phyloP scores from a whole-genome alignment of 2,113 vertebrate genomes.

The Aphelocoma coerulescens region DNA sequence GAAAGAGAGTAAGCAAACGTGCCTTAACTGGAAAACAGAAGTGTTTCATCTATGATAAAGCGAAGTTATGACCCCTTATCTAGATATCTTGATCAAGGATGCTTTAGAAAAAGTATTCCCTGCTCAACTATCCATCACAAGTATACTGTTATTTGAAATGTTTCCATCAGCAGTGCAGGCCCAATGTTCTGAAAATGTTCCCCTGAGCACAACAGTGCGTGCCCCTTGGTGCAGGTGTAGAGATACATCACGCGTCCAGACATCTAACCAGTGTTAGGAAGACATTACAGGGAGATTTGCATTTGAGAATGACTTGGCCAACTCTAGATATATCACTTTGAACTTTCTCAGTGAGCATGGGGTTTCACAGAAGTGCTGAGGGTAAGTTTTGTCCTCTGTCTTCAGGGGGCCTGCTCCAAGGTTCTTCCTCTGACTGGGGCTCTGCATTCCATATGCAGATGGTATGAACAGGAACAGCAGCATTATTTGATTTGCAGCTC shows the following conservation, averaged over 20 bases:
- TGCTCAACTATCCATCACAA: not conserved
- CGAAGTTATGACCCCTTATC: not conserved
- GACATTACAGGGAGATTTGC: not conserved
- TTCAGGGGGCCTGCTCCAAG: not conserved
- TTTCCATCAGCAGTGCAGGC: not conserved
- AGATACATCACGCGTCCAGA: not conserved
- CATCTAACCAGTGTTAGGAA: not conserved
- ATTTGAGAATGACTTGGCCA: not conserved
- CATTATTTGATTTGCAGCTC: not conserved
- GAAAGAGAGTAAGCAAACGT: fast-evolving
- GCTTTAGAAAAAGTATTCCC: not conserved
- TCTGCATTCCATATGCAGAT: not conserved
- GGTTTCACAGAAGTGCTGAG: not conserved
- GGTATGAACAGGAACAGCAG: not conserved
- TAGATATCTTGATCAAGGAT: not conserved
- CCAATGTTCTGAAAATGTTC: not conserved
- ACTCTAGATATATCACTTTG: not conserved
- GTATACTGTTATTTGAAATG: not conserved
- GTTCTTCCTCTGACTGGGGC: not conserved
- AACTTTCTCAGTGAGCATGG: not conserved
- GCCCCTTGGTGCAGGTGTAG: not conserved
- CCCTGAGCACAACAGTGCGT: fast-evolving
- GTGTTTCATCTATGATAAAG: not conserved
- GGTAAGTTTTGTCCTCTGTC: not conserved
- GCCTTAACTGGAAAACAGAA: not conserved